A percentile compares a stretch with the other conserved stretches of the same genome.
Conservation (phyloP, 2,888 invertebrate genomes). For the Metacarcinus magister region DNA sequence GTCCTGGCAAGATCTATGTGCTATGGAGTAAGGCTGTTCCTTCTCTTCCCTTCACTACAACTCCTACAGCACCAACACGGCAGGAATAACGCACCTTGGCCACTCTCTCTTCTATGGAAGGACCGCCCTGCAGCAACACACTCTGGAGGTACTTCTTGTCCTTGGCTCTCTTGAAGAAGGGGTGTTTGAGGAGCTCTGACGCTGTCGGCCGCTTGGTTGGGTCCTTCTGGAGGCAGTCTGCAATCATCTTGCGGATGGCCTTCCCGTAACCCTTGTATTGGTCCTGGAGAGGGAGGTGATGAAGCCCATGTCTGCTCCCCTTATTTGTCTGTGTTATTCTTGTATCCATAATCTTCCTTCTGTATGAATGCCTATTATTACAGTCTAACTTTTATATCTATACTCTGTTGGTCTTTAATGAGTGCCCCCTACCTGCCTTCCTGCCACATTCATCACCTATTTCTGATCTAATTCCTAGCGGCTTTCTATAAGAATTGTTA, state of each 20-base stretch:
- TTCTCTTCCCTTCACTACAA: neutral
- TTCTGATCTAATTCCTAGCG: neutral
- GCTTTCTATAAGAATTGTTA: too few relatives aligned
- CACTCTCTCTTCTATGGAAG: slow-evolving; percentile 94
- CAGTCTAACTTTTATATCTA: neutral
- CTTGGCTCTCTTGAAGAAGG: slow-evolving; percentile 99
- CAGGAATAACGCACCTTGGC: slow-evolving; percentile 89
- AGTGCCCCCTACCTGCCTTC: neutral
- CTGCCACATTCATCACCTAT: neutral
- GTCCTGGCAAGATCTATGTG: neutral
- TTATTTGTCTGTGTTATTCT: neutral
- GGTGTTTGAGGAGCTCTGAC: slow-evolving; percentile 96
- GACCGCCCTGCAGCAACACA: slow-evolving; percentile 93
- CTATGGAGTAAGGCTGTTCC: neutral
- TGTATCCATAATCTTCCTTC: neutral
- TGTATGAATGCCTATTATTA: neutral
- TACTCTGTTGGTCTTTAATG: neutral
- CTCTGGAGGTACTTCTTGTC: slow-evolving; percentile 91
- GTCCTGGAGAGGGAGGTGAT: slow-evolving; percentile 86
- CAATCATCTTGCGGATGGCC: slow-evolving; percentile 98
- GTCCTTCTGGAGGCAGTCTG: slow-evolving; percentile 98
- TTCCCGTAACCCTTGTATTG: slow-evolving; percentile 99
- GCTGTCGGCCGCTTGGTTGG: slow-evolving; percentile 97
- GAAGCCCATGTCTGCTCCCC: neutral
- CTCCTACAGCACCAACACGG: neutral